phyloP scores from a whole-genome alignment of 2,888 invertebrate genomes.

The Villa cingulata region DNA sequence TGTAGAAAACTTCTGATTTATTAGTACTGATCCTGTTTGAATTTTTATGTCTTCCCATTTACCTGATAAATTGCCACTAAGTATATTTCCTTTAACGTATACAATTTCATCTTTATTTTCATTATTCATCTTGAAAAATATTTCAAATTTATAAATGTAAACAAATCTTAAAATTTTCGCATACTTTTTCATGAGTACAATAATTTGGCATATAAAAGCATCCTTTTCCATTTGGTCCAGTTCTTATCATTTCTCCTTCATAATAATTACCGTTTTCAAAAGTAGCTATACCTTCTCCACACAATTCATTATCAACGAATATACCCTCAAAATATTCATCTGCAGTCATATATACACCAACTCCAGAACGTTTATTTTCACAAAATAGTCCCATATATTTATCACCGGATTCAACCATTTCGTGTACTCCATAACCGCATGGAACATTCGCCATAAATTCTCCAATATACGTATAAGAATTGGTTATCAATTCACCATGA shows the following conservation, averaged over 20 bases:
- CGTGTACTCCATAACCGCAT: constrained; percentile 80
- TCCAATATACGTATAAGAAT: constrained; percentile 77
- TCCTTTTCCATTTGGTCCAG: constrained; percentile 70
- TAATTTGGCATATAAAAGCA: constrained; percentile 64
- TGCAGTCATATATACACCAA: constrained; percentile 72
- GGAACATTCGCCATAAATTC: constrained; percentile 68
- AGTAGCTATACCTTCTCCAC: constrained; percentile 75
- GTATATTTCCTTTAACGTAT: constrained; percentile 26
- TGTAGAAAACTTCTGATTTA: constrained; percentile 46
- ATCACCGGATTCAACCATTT: constrained; percentile 72
- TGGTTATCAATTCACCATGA: constrained; percentile 69
- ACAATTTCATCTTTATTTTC: constrained; percentile 12
- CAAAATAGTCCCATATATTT: constrained; percentile 84
- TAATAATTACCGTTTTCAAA: constrained; percentile 80
- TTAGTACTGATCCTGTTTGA: constrained; percentile 52
- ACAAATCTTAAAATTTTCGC: not conserved
- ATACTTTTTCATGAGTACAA: constrained; percentile 38
- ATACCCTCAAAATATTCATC: constrained; percentile 85
- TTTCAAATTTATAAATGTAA: not conserved
- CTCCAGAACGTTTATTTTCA: constrained; percentile 71
- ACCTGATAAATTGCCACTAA: constrained; percentile 29
- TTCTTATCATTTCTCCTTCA: constrained; percentile 74
- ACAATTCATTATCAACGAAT: constrained; percentile 64
- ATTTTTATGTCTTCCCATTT: constrained; percentile 40
- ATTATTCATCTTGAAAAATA: constrained; percentile 11